Base-by-base conservation (phyloP, 1,140 invertebrate species). In the Heliothis subflexa region DNA sequence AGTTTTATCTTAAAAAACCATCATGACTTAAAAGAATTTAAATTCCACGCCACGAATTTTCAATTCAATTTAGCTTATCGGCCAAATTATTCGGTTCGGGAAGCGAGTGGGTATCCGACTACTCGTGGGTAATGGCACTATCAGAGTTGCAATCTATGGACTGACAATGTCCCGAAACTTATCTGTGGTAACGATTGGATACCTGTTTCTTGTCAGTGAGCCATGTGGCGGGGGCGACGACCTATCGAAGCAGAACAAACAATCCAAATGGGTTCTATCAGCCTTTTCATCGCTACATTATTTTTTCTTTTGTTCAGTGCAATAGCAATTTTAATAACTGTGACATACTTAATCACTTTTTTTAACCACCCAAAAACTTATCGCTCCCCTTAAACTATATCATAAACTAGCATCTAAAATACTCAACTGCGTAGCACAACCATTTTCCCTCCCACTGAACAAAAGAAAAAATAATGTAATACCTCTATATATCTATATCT, bases 191-290 rank as follows among this genome's bases (percentile, higher is more conserved):
- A 55, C 49, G 68, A 70, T 70, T 75, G 59, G 64, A 52, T 75
- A 75, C 57, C 57, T 64, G 73, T 50, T 50, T 52, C 57, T 75
- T 25, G 47, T 64, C 73, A 75, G 28, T 28, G 3, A 68, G 61
- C 49, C 59, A 77, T 77, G 61, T 68, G 74, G 62, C 62, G 18
- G 50, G 81, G 81, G 72, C 81, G 79, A 72, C 79, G 79, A 81
- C 82, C 79, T 64, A 79, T 78, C 79, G 79, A 79, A 59, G 16
- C 77, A 81, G 59, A 83, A 73, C 66, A 80, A 81, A 83, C 76
- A 81, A 62, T 55, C 57, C 16, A 25, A 25, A 52, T 47, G 25
- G n/a, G 25, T 4, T n/a, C 4, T 12, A 4, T 2, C 50, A 78
- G 77, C 80, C 11, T 62, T 70, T 55, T 62, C 54, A 81, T 54